Evolutionary conservation across 35 echinoderm and acorn worm species (phyloP).

Genomic region (Ophioderma brevispina): DNA sequence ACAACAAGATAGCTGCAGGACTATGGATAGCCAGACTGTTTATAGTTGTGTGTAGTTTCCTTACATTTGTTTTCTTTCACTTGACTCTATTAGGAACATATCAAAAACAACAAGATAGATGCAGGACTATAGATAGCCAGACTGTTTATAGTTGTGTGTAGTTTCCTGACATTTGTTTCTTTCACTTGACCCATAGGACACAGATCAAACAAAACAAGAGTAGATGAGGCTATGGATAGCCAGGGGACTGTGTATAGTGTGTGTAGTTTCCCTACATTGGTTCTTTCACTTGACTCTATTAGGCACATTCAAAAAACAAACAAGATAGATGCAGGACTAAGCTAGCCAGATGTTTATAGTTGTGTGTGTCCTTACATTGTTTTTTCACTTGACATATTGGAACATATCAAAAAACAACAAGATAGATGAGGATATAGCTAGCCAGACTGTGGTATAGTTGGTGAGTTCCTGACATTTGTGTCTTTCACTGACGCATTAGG

Average conservation of each 20-base stretch:
- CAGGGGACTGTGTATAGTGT: constrained; percentile 68
- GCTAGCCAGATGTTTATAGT: constrained; percentile 72
- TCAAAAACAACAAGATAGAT: constrained; percentile 81
- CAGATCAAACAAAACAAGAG: neutral
- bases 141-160: constrained; percentile 75
- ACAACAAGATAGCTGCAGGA: constrained; percentile 44
- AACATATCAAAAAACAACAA: constrained; percentile 69
- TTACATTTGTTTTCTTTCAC: neutral
- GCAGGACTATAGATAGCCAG: constrained; percentile 76
- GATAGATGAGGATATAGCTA: constrained; percentile 77
- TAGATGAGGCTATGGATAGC: constrained; percentile 82
- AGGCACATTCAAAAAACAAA: neutral
- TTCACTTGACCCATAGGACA: constrained; percentile 53
- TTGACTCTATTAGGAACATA: constrained; percentile 40
- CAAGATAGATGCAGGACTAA: constrained; percentile 65
- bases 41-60: neutral
- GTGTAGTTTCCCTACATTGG: constrained; percentile 45
- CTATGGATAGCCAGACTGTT: constrained; percentile 75
- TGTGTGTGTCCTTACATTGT: neutral
- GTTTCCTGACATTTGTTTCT: constrained; percentile 67
- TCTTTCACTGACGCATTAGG: neutral
- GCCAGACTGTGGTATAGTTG: constrained; percentile 69
- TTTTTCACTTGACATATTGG: constrained; percentile 9
- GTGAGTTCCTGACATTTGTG: neutral
- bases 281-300: no score